Conservation (phyloP, 2,113 vertebrate species). For the Callopanchax toddi region DNA sequence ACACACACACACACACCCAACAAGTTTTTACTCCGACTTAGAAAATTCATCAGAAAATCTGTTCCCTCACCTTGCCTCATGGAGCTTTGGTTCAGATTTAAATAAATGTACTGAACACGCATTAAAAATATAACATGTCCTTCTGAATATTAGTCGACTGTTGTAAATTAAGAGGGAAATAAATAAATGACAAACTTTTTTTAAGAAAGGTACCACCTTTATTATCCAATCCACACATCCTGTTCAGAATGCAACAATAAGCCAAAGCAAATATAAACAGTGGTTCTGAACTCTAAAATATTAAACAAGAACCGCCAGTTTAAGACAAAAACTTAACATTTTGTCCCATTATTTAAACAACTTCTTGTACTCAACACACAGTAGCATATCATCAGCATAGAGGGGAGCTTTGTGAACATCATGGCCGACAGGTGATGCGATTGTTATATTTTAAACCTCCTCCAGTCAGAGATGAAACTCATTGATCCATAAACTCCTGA, state of each 20-base stretch:
- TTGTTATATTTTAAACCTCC: conserved; percentile 21
- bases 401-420: too few species aligned
- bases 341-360: conserved; percentile 43
- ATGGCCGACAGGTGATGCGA: conserved; percentile 30
- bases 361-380: conserved; percentile 45
- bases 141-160: too few species aligned
- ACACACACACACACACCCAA: too few species aligned
- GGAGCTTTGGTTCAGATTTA: too few species aligned
- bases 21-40: too few species aligned
- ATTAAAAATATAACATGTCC: too few species aligned
- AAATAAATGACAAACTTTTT: not conserved
- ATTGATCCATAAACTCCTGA: conserved; percentile 40
- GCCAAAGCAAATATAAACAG: conserved; percentile 60
- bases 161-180: not conserved
- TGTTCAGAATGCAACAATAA: conserved; percentile 65
- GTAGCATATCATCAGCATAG: conserved; percentile 50
- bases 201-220: conserved; percentile 78
- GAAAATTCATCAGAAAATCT: too few species aligned
- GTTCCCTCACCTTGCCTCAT: too few species aligned
- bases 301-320: conserved; percentile 59
- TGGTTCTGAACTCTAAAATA: conserved; percentile 48
- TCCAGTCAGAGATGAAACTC: conserved; percentile 38
- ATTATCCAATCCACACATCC: conserved; percentile 73
- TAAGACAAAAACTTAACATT: too few species aligned
- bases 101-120: not conserved